Evolutionary conservation across 2,113 vertebrate species (phyloP).

Genomic region (Lanius ludovicianus): DNA sequence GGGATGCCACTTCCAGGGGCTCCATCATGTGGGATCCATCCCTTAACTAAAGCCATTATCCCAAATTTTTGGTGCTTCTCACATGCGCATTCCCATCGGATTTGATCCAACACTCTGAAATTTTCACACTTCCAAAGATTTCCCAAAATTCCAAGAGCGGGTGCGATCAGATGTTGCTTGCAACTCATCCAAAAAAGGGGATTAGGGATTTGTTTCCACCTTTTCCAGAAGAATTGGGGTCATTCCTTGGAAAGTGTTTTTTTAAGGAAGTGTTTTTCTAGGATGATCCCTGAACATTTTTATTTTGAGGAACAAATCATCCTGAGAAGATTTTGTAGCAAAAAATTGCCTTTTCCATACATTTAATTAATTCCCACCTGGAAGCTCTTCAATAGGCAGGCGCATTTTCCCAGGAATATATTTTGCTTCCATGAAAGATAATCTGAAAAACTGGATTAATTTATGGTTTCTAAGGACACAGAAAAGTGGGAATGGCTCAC

Average conservation of each 20-base stretch:
- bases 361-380: background rate
- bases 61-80: background rate
- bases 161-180: fast-evolving
- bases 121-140: background rate
- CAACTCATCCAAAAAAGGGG: background rate
- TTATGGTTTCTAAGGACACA: background rate
- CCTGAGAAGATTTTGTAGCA: background rate
- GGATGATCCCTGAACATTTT: background rate
- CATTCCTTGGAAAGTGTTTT: background rate
- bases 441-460: background rate
- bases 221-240: background rate
- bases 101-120: background rate
- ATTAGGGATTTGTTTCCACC: fast-evolving
- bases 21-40: too few relatives aligned
- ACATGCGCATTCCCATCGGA: fast-evolving
- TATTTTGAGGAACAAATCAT: background rate
- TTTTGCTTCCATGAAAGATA: background rate
- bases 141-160: background rate
- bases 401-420: fast-evolving
- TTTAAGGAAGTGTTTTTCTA: background rate
- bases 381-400: fast-evolving
- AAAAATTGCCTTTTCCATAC: background rate
- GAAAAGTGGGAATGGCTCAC: background rate
- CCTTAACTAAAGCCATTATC: background rate
- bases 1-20: background rate